phyloP scores from a whole-genome alignment of 2,113 vertebrate species.

The Sus scrofa region DNA sequence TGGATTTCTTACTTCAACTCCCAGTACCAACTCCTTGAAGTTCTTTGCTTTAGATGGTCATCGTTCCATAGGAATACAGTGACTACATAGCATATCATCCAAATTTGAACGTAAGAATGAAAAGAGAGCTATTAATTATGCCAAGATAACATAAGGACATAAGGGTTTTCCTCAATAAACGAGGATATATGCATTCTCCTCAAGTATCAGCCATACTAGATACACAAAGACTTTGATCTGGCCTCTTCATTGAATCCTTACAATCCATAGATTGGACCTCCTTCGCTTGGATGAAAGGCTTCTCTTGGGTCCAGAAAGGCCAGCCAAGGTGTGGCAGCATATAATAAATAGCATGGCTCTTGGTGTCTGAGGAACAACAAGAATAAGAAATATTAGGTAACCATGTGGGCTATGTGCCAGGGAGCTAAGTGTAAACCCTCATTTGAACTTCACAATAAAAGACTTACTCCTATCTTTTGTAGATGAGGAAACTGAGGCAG shows the following conservation, averaged over 20 bases:
- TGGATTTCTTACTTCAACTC: neutral
- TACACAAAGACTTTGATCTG: neutral
- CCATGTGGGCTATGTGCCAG: neutral
- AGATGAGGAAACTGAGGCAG: neutral
- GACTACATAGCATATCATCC: neutral
- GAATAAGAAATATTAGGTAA: neutral
- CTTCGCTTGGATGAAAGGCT: neutral
- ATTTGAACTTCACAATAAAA: neutral
- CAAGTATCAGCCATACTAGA: neutral
- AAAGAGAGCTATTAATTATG: neutral
- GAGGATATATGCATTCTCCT: neutral
- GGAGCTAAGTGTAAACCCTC: neutral
- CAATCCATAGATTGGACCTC: fast-evolving
- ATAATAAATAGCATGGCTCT: neutral
- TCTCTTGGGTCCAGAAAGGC: neutral
- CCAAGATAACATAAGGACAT: neutral
- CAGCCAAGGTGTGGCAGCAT: neutral
- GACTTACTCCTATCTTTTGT: neutral
- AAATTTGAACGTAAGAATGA: neutral
- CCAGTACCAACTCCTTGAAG: neutral
- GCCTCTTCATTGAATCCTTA: neutral
- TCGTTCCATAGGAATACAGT: neutral
- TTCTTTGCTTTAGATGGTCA: neutral
- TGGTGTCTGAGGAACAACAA: neutral
- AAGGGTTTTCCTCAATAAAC: neutral